Conservation (phyloP, 2,797 vertebrate genomes). For the Nasua narica region DNA sequence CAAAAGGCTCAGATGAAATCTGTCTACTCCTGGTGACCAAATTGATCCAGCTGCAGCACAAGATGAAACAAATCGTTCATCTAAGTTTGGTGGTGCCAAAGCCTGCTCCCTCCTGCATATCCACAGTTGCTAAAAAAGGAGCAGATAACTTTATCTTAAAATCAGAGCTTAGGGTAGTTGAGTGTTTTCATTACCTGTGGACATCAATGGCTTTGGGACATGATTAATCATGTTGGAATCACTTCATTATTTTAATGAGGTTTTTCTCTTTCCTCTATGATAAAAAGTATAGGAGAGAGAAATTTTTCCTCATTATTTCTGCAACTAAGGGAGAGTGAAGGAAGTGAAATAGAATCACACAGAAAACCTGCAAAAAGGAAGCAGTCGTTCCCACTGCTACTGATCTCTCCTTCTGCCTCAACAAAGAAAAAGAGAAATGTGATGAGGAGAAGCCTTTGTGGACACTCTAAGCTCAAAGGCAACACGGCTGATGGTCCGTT, state of each 20-base stretch:
- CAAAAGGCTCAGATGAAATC: conserved; percentile 55
- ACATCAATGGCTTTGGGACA: conserved; percentile 55
- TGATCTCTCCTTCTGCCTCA: conserved; percentile 31
- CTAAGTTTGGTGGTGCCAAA: conserved; percentile 22
- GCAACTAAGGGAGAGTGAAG: conserved; percentile 51
- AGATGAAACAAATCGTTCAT: conserved; percentile 53
- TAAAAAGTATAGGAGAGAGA: conserved; percentile 58
- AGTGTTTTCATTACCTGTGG: conserved; percentile 60
- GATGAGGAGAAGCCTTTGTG: neutral
- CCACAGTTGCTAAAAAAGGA: neutral
- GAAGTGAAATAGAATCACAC: neutral
- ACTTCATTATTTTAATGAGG: conserved; percentile 81
- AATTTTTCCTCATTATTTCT: conserved; percentile 73
- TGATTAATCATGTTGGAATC: conserved; percentile 67
- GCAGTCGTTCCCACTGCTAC: neutral
- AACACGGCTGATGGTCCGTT: neutral
- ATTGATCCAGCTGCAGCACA: conserved; percentile 48
- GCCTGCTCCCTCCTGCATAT: neutral
- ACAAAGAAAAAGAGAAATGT: conserved; percentile 10
- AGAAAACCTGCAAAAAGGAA: conserved; percentile 18
- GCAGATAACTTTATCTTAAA: conserved; percentile 14
- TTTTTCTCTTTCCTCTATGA: conserved; percentile 61
- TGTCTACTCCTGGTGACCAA: conserved; percentile 39
- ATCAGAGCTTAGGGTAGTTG: neutral
- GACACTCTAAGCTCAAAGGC: neutral